Percentiles rank a stretch among this genome's conserved stretches.
These are phyloP conservation scores for Copsychus sechellarum DNA, from an alignment of 2,113 vertebrate species.

Conservation along the genomic window DNA sequence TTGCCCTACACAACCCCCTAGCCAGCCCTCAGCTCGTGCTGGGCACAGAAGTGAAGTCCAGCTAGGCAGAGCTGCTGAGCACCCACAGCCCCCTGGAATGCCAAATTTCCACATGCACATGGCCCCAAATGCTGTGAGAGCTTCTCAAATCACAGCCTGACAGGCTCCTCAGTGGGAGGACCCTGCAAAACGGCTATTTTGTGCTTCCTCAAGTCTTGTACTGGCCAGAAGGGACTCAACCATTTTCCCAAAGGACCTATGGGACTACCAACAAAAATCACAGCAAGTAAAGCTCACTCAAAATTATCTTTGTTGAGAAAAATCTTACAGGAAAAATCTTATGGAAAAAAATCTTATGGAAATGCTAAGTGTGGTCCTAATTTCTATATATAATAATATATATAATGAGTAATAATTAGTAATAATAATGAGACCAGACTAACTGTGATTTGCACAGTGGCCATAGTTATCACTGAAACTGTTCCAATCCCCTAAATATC, in stretches of 20 bases:
- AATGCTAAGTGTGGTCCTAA: neutral
- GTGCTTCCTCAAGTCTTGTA: neutral
- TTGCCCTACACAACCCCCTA: neutral
- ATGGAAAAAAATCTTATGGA: neutral
- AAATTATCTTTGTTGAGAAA: neutral
- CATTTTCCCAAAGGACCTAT: neutral
- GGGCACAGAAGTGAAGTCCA: neutral
- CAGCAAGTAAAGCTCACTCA: neutral
- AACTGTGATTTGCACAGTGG: neutral
- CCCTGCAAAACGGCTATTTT: neutral
- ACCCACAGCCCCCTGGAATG: neutral
- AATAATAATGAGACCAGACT: neutral
- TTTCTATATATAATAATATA: neutral
- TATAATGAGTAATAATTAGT: too few species aligned
- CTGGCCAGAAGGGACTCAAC: neutral
- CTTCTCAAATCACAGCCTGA: neutral
- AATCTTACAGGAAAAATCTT: neutral
- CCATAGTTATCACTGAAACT: neutral
- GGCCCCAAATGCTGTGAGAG: neutral
- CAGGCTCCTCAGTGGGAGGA: neutral
- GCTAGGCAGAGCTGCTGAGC: neutral
- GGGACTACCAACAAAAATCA: neutral
- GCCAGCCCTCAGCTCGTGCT: neutral
- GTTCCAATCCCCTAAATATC: neutral
- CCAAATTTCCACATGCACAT: neutral